phyloP scores from a whole-genome alignment of 2,888 invertebrate genomes.

The Cactoblastis cactorum region DNA sequence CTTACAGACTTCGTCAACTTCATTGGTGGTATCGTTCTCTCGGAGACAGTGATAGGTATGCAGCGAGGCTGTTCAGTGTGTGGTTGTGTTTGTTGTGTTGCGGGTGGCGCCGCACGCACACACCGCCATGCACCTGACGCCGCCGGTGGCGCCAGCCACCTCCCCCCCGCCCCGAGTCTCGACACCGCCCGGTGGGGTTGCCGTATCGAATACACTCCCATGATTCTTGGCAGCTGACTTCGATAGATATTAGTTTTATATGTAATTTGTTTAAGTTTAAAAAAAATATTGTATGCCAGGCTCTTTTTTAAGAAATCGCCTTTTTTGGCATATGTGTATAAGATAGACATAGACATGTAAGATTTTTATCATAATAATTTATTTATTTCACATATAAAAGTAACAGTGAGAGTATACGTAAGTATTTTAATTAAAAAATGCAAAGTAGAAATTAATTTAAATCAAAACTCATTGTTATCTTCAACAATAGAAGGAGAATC shows the following conservation, averaged over 20 bases:
- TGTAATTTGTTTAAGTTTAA: neutral
- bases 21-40: constrained; percentile 11
- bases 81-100: constrained; percentile 28
- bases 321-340: no score
- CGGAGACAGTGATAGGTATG: constrained; percentile 14
- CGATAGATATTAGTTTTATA: neutral
- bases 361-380: no score
- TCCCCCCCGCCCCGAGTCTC: constrained; percentile 28
- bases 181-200: constrained; percentile 32
- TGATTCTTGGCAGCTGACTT: constrained; percentile 21
- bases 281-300: neutral
- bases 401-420: no score
- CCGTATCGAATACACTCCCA: constrained; percentile 29
- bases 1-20: neutral
- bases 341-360: no score
- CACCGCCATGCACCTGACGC: constrained; percentile 73
- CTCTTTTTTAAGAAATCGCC: no score
- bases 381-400: no score
- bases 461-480: no score
- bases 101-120: constrained; percentile 75
- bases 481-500: no score
- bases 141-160: constrained; percentile 70
- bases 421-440: no score
- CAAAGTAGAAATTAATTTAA: no score
- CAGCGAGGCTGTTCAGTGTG: constrained; percentile 11